Percentiles rank a stretch among this genome's conserved stretches.
phyloP scores from a whole-genome alignment of 1,140 invertebrate species.

The Drosophila baimaii region DNA sequence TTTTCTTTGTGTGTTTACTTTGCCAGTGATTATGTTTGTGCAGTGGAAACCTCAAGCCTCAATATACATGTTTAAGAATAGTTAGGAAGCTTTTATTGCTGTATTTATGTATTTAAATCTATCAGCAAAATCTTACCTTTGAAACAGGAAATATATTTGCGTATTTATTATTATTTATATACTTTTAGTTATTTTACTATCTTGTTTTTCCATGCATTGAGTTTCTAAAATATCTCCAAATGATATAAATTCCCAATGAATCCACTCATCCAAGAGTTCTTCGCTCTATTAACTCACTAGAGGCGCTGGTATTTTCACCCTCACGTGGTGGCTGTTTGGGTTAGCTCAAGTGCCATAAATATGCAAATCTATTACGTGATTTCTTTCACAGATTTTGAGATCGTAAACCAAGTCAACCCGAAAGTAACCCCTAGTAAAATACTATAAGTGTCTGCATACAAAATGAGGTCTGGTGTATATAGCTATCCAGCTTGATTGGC shows the following conservation, averaged over 20 bases:
- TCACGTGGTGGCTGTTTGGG: conserved; percentile 12
- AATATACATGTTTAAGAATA: not conserved
- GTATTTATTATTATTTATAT: not conserved
- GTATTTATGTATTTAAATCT: not conserved
- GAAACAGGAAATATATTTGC: not conserved
- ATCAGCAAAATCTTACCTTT: not conserved
- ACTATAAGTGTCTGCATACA: conserved; percentile 1
- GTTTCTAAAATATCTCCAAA: not conserved
- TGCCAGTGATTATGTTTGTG: conserved; percentile 6
- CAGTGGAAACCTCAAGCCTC: not conserved
- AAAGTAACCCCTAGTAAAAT: conserved; percentile 1
- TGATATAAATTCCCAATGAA: conserved; percentile 4
- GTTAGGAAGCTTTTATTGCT: not conserved
- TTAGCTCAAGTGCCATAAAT: conserved; percentile 53
- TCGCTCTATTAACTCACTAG: conserved; percentile 3
- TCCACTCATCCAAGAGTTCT: conserved; percentile 15
- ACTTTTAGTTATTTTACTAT: rapidly evolving
- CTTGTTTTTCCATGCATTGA: not conserved
- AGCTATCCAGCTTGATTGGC: not conserved
- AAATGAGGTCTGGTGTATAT: conserved; percentile 10
- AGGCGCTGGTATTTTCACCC: not conserved
- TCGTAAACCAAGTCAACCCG: conserved; percentile 16
- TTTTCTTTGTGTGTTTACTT: not conserved
- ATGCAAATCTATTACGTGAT: conserved; percentile 73
- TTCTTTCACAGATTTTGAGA: conserved; percentile 47